Evolutionary conservation across 1,140 invertebrate species (phyloP).

Genomic region (Elysia chlorotica): DNA sequence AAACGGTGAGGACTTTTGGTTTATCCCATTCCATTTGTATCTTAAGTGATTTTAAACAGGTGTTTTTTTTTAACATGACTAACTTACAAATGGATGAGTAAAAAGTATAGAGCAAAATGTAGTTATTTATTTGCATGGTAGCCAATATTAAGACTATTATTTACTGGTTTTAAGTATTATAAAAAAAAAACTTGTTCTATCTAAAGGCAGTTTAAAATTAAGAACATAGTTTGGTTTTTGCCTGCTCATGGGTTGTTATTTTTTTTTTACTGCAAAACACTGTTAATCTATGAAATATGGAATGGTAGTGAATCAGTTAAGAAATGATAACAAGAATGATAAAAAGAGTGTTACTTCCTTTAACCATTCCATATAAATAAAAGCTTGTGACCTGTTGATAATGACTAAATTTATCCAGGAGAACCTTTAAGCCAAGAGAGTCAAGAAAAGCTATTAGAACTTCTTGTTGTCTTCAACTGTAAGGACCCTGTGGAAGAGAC

Average conservation of each 20-base stretch:
- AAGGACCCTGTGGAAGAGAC: neutral
- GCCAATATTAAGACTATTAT: too few species aligned
- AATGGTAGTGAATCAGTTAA: too few species aligned
- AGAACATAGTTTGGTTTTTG: too few species aligned
- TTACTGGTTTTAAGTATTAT: too few species aligned
- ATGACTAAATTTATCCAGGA: neutral
- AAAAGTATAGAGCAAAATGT: neutral
- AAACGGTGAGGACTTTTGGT: neutral
- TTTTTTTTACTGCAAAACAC: too few species aligned
- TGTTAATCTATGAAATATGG: too few species aligned
- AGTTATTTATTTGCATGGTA: too few species aligned
- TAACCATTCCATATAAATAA: neutral
- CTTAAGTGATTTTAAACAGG: neutral
- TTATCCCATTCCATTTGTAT: neutral
- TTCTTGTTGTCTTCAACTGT: neutral
- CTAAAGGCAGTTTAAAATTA: too few species aligned
- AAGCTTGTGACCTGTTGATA: neutral
- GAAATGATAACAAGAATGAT: too few species aligned
- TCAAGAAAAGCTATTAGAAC: constrained; percentile 4
- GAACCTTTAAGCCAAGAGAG: neutral
- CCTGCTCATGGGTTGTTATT: too few species aligned
- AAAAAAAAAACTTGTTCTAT: too few species aligned
- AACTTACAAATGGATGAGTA: neutral
- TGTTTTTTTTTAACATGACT: neutral
- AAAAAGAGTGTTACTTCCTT: neutral